Evolutionary conservation across 2,797 vertebrate genomes (phyloP).

Genomic region (Spatula versicolor): DNA sequence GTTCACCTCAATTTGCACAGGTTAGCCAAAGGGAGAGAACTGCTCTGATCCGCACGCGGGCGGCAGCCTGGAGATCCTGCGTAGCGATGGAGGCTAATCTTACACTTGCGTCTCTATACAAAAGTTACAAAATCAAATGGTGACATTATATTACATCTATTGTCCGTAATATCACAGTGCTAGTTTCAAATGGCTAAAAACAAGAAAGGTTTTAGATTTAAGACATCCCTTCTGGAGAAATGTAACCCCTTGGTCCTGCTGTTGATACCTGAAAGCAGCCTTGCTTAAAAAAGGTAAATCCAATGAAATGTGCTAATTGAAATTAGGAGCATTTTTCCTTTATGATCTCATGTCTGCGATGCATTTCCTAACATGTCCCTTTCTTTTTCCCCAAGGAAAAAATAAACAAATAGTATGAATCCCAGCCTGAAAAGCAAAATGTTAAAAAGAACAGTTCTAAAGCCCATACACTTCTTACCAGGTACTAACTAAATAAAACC

Average conservation of each 20-base stretch:
- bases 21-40: slow-evolving; percentile 47
- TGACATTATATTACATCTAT: slow-evolving; percentile 76
- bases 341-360: not conserved
- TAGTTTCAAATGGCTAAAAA: slow-evolving; percentile 76
- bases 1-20: slow-evolving; percentile 36
- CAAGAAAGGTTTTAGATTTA: slow-evolving; percentile 63
- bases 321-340: slow-evolving; percentile 45
- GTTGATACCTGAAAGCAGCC: slow-evolving; percentile 45
- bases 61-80: not conserved
- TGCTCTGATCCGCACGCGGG: not conserved
- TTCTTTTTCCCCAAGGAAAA: slow-evolving; percentile 53
- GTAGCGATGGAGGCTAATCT: slow-evolving; percentile 35
- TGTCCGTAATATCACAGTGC: slow-evolving; percentile 77
- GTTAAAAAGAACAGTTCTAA: slow-evolving; percentile 75
- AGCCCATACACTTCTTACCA: slow-evolving; percentile 66
- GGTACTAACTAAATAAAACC: slow-evolving; percentile 67
- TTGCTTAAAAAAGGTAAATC: slow-evolving; percentile 51
- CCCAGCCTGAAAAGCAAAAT: slow-evolving; percentile 72
- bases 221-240: slow-evolving; percentile 56
- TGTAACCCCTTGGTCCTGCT: slow-evolving; percentile 33
- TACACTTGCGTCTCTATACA: slow-evolving; percentile 64
- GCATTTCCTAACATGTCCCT: not conserved
- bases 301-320: slow-evolving; percentile 55
- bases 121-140: slow-evolving; percentile 76
- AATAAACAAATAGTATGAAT: slow-evolving; percentile 55